Conservation (phyloP, 2,113 vertebrate genomes). For the Channa maculata region DNA sequence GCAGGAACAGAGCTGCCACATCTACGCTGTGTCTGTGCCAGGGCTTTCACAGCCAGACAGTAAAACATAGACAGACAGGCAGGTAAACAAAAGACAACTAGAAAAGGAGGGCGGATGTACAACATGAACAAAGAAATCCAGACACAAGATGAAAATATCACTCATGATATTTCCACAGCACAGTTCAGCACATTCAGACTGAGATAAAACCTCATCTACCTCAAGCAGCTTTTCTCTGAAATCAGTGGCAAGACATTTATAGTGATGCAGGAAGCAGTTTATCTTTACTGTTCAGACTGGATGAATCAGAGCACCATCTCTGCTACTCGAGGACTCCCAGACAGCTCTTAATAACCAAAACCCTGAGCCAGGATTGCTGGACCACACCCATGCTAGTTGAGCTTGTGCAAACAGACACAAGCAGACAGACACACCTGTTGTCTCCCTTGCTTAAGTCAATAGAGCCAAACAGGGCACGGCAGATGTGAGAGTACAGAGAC, state of each 20-base stretch:
- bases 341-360: conserved; percentile 25
- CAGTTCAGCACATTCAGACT: background rate
- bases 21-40: conserved; percentile 43
- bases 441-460: conserved; percentile 33
- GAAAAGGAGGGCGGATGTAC: background rate
- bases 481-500: conserved; percentile 7
- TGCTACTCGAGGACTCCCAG: conserved; percentile 20
- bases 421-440: conserved; percentile 52
- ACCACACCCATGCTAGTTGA: conserved; percentile 29
- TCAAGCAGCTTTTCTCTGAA: conserved; percentile 24
- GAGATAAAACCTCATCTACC: conserved; percentile 17
- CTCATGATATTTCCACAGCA: background rate
- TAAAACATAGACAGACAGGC: conserved; percentile 12
- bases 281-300: conserved; percentile 9
- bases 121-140: background rate
- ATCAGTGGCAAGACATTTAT: background rate
- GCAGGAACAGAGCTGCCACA: conserved; percentile 47
- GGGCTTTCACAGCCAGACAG: conserved; percentile 25
- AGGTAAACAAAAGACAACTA: conserved; percentile 18
- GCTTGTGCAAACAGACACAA: conserved; percentile 44
- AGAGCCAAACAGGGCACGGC: conserved; percentile 24
- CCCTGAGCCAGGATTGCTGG: conserved; percentile 2
- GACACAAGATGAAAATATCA: conserved; percentile 11
- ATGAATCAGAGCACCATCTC: conserved; percentile 25
- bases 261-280: background rate